Conservation (phyloP, 2,113 vertebrate species). For the Pipra filicauda region DNA sequence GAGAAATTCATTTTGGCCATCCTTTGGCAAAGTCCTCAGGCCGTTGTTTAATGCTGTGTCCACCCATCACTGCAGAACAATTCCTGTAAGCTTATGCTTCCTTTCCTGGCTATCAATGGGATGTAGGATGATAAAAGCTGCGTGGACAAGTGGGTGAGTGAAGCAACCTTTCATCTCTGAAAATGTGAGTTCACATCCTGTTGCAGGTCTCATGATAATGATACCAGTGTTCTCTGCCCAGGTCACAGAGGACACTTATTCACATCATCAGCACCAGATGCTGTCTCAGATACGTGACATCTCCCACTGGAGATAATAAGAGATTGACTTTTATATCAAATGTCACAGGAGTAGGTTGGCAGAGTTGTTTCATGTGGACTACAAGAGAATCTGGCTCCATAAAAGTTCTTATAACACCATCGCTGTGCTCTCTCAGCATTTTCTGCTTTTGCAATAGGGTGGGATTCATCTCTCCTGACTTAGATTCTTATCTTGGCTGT, state of each 20-base stretch:
- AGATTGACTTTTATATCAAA: background rate
- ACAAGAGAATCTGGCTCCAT: background rate
- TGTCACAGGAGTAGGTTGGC: background rate
- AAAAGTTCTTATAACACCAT: background rate
- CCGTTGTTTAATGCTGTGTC: conserved; percentile 26
- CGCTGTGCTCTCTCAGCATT: background rate
- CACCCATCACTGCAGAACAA: conserved; percentile 8
- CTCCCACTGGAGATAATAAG: background rate
- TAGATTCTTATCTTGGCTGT: background rate
- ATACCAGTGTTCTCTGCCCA: background rate
- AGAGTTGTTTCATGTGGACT: background rate
- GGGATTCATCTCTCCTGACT: background rate
- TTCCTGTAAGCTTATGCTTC: conserved; percentile 4
- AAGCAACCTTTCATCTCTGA: background rate
- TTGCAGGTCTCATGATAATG: background rate
- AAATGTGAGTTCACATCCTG: conserved; percentile 41
- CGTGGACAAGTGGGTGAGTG: background rate
- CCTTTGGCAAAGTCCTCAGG: background rate
- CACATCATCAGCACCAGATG: conserved; percentile 7
- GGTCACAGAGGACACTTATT: conserved; percentile 8
- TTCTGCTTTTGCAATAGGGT: background rate
- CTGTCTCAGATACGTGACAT: background rate
- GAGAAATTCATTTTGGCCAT: background rate
- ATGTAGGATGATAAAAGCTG: background rate
- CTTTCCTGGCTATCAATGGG: background rate